These are phyloP conservation scores for Mamestra configurata DNA, from an alignment of 1,140 invertebrate species.

Conservation along the genomic window DNA sequence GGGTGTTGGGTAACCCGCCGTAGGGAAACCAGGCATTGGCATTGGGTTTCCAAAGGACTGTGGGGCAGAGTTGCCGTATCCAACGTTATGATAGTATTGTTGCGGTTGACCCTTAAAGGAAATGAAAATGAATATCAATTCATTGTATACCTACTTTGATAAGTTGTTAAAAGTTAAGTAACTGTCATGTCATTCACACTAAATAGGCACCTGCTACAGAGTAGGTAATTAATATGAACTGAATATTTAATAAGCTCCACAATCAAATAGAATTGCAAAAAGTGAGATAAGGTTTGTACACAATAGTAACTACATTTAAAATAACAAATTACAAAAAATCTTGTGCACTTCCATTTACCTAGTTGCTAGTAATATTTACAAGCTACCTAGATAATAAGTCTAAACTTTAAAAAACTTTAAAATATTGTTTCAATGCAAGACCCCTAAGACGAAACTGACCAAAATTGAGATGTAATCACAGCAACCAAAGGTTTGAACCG, in stretches of 20 bases:
- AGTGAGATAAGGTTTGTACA: too few species aligned
- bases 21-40: conserved; percentile 83
- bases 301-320: background rate
- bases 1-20: conserved; percentile 77
- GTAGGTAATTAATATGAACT: too few species aligned
- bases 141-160: background rate
- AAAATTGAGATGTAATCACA: too few species aligned
- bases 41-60: conserved; percentile 86
- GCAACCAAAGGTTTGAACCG: background rate
- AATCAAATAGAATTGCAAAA: too few species aligned
- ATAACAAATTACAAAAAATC: background rate
- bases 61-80: conserved; percentile 84
- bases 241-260: too few species aligned
- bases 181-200: background rate
- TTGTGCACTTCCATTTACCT: too few species aligned
- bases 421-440: background rate
- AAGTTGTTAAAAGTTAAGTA: background rate
- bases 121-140: conserved; percentile 66
- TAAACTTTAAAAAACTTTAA: too few species aligned
- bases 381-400: background rate
- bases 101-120: conserved; percentile 84
- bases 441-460: too few species aligned
- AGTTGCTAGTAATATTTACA: background rate
- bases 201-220: background rate
- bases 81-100: conserved; percentile 86